phyloP scores from a whole-genome alignment of 2,888 invertebrate genomes.

The Cyclophora punctaria region DNA sequence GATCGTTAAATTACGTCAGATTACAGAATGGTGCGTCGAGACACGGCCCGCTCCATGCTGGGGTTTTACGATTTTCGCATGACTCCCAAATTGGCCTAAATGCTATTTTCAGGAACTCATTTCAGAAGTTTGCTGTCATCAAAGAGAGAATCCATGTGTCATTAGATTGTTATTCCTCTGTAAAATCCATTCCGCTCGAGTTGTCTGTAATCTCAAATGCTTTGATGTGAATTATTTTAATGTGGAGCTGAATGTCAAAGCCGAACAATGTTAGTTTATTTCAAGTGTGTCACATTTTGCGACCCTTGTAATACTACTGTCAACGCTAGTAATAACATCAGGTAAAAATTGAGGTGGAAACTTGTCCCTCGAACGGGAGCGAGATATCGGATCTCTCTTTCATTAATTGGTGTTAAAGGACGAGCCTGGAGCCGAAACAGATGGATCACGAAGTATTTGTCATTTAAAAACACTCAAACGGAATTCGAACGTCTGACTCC shows the following conservation, averaged over 20 bases:
- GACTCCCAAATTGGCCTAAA: slow-evolving; percentile 51
- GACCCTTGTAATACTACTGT: slow-evolving; percentile 60
- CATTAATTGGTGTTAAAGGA: slow-evolving; percentile 54
- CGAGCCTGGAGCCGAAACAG: slow-evolving; percentile 38
- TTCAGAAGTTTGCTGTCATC: slow-evolving; percentile 59
- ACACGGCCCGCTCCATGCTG: slow-evolving; percentile 26
- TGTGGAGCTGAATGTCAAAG: too few relatives aligned
- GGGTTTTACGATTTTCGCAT: slow-evolving; percentile 65
- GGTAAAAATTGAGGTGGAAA: slow-evolving; percentile 65
- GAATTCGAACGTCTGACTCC: slow-evolving; percentile 33
- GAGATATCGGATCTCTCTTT: slow-evolving; percentile 53
- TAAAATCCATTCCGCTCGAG: slow-evolving; percentile 5
- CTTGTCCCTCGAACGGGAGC: slow-evolving; percentile 46
- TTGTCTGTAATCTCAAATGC: slow-evolving; percentile 7
- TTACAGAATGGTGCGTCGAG: slow-evolving; percentile 43
- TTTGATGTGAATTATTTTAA: slow-evolving; percentile 6
- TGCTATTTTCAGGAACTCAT: slow-evolving; percentile 55
- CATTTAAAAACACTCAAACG: slow-evolving; percentile 47
- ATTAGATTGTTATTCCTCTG: slow-evolving; percentile 27
- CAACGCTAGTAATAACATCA: slow-evolving; percentile 63
- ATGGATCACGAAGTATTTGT: slow-evolving; percentile 50
- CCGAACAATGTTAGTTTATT: slow-evolving; percentile 34
- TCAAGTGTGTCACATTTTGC: slow-evolving; percentile 44
- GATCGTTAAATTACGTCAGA: slow-evolving; percentile 56
- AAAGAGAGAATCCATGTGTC: slow-evolving; percentile 45